phyloP scores from a whole-genome alignment of 1,140 invertebrate species.

The Heliothis subflexa region DNA sequence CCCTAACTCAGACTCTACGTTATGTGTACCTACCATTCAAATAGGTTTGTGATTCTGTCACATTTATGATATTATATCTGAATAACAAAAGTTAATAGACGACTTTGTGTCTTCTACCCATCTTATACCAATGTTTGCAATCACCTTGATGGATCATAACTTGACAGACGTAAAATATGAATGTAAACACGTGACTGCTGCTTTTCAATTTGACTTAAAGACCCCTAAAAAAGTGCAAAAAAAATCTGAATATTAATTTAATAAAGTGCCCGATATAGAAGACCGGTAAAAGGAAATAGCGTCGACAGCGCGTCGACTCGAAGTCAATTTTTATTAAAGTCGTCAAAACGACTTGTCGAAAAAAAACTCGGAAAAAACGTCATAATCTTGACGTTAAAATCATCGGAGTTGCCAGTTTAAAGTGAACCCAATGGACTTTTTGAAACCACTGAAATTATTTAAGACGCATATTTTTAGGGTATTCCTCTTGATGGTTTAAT shows the following conservation, averaged over 20 bases:
- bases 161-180: no score
- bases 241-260: conserved; percentile 45
- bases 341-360: conserved; percentile 24
- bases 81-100: no score
- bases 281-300: conserved; percentile 6
- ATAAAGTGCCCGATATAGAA: conserved; percentile 39
- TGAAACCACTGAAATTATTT: conserved; percentile 27
- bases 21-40: no score
- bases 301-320: conserved; percentile 8
- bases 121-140: no score
- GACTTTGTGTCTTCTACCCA: no score
- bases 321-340: conserved; percentile 54
- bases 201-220: no score
- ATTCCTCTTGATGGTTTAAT: background rate
- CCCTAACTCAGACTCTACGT: no score
- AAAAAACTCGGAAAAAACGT: conserved; percentile 22
- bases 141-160: no score
- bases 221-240: background rate
- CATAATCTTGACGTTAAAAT: conserved; percentile 46
- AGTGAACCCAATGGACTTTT: conserved; percentile 15
- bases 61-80: no score
- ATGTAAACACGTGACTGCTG: no score
- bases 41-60: no score
- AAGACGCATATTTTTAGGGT: conserved; percentile 33
- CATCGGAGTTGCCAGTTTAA: conserved; percentile 45